Percentiles rank a stretch among this genome's conserved stretches.
Evolutionary conservation across 2,797 vertebrate genomes (phyloP).

Genomic region (Anomalospiza imberbis): DNA sequence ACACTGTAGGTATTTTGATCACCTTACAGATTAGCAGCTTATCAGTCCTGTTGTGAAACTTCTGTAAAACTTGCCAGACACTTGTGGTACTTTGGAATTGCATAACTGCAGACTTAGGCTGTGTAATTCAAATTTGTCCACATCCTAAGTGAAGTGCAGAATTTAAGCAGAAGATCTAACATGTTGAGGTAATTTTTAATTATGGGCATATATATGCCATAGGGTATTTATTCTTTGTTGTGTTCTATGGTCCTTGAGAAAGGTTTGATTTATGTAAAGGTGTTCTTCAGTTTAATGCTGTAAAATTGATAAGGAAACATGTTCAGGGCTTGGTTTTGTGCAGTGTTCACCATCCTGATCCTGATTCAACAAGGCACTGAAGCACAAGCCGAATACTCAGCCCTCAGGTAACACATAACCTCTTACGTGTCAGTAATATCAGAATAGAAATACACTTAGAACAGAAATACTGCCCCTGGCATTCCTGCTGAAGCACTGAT

Average conservation of each 20-base stretch:
- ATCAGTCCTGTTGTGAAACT: slow-evolving; percentile 3
- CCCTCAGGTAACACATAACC: slow-evolving; percentile 32
- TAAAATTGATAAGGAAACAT: neutral
- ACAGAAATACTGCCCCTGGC: slow-evolving; percentile 30
- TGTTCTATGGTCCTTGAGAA: neutral
- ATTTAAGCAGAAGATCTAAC: neutral
- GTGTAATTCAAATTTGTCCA: neutral
- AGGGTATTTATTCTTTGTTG: neutral
- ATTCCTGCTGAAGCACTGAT: slow-evolving; percentile 37
- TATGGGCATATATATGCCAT: neutral
- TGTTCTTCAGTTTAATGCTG: neutral
- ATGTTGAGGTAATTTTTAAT: neutral
- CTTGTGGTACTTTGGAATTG: neutral
- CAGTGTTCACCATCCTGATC: neutral
- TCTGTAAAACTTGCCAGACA: neutral
- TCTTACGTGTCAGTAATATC: neutral
- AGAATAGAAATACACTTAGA: neutral
- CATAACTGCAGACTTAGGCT: neutral
- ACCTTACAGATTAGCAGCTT: neutral
- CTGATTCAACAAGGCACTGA: neutral
- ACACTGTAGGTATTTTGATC: slow-evolving; percentile 16
- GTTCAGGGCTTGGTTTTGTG: neutral
- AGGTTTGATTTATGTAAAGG: neutral
- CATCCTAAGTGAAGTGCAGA: neutral
- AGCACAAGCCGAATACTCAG: neutral